Evolutionary conservation across 2,797 vertebrate genomes (phyloP).

Genomic region (Percopsis omiscomaycus): DNA sequence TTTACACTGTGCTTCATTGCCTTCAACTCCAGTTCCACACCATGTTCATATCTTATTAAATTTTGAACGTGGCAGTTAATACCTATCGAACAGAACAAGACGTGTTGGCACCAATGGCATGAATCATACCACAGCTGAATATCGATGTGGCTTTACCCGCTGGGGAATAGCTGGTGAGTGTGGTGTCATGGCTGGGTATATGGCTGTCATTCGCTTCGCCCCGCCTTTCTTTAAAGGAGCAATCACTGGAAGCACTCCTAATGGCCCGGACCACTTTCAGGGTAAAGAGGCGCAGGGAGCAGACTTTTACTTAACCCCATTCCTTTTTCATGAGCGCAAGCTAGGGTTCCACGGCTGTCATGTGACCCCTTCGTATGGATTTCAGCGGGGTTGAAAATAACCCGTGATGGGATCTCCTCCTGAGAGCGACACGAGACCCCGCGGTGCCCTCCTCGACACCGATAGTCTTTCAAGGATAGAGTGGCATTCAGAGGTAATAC

Average conservation of each 20-base stretch:
- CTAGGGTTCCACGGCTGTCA: constrained; percentile 69
- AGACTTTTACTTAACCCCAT: constrained; percentile 60
- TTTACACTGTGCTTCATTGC: background rate
- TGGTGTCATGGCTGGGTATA: background rate
- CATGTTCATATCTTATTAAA: constrained; percentile 39
- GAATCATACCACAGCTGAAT: constrained; percentile 31
- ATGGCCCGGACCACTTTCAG: constrained; percentile 49
- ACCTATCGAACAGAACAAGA: too few relatives aligned
- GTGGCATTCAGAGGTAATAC: constrained; percentile 52
- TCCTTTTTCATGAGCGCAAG: constrained; percentile 67
- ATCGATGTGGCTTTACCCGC: constrained; percentile 16
- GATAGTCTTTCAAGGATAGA: constrained; percentile 50
- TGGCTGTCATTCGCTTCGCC: constrained; percentile 16
- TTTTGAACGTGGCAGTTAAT: constrained; percentile 28
- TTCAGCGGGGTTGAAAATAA: constrained; percentile 67
- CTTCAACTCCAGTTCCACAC: constrained; percentile 14
- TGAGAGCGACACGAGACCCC: constrained; percentile 59
- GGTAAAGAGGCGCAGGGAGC: constrained; percentile 45
- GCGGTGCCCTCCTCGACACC: constrained; percentile 51
- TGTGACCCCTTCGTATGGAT: constrained; percentile 56
- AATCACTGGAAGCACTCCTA: constrained; percentile 36
- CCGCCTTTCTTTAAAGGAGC: constrained; percentile 36
- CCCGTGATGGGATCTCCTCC: constrained; percentile 59
- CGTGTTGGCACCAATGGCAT: constrained; percentile 31
- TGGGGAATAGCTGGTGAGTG: background rate